A percentile compares a stretch with the other conserved stretches of the same genome.
These are phyloP conservation scores for Lithodes maja DNA, from an alignment of 2,888 invertebrate species.

Conservation along the genomic window DNA sequence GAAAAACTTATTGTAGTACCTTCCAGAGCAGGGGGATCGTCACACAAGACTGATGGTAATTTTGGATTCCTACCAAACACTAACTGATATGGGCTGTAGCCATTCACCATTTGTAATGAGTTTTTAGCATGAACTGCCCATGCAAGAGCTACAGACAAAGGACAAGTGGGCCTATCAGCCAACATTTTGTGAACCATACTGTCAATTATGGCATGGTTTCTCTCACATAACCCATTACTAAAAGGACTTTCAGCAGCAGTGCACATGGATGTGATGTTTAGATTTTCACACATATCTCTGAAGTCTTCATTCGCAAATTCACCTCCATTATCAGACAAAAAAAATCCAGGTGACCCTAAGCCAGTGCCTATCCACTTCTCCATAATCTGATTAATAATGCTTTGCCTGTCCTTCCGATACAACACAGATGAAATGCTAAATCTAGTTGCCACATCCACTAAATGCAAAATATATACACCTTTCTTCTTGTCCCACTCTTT, in stretches of 20 bases:
- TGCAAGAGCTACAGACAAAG: neutral
- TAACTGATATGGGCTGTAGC: neutral
- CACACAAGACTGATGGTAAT: no score
- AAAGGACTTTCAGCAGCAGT: constrained; percentile 9
- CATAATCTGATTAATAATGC: constrained; percentile 13
- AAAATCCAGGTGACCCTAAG: neutral
- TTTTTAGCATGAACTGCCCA: neutral
- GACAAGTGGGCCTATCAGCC: neutral
- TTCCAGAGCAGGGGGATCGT: no score
- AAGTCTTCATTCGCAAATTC: neutral
- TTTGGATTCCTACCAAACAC: neutral
- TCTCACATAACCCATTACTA: constrained; percentile 14
- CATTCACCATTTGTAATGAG: neutral
- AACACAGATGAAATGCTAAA: neutral
- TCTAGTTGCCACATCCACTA: constrained; percentile 26
- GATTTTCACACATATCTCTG: constrained; percentile 33
- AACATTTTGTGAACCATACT: neutral
- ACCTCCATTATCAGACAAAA: constrained; percentile 21
- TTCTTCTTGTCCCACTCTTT: neutral
- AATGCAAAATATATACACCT: constrained; percentile 17
- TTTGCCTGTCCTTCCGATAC: neutral
- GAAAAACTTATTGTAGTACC: no score
- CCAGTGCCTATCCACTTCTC: neutral
- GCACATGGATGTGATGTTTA: constrained; percentile 1
- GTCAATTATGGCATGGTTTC: neutral